These are phyloP conservation scores for Anisognathus igniventris DNA, from an alignment of 2,797 vertebrate species.

Conservation along the genomic window DNA sequence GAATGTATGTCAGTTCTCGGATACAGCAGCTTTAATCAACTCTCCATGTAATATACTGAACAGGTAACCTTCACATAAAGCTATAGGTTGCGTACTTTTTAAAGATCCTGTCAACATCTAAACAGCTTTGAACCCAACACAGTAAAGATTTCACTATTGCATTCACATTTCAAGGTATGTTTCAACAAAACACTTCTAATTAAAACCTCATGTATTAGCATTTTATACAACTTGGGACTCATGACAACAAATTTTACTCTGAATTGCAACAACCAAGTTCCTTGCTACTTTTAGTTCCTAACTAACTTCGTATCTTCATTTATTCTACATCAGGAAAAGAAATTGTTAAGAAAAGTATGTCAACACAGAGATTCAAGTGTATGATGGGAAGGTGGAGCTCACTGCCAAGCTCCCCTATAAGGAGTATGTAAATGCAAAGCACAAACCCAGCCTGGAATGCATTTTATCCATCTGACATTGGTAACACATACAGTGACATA, in stretches of 20 bases:
- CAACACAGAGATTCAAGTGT: neutral
- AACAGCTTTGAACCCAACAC: neutral
- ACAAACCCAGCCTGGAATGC: neutral
- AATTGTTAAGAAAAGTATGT: neutral
- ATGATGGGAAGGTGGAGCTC: neutral
- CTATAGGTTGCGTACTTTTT: neutral
- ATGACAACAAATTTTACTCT: neutral
- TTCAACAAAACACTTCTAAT: neutral
- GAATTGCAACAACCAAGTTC: neutral
- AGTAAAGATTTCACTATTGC: neutral
- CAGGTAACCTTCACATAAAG: neutral
- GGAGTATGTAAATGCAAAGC: neutral
- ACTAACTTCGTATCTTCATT: neutral
- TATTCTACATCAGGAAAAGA: neutral
- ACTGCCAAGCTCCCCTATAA: neutral
- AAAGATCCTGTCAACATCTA: neutral
- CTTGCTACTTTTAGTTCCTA: neutral
- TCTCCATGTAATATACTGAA: neutral
- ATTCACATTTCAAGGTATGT: neutral
- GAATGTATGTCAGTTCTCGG: neutral
- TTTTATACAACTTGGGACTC: neutral
- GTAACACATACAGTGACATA: neutral
- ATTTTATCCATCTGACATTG: neutral
- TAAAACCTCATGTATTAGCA: neutral
- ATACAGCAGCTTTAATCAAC: neutral